Base-by-base conservation (phyloP, 35 echinoderm and acorn worm species). In the Holothuria glaberrima region DNA sequence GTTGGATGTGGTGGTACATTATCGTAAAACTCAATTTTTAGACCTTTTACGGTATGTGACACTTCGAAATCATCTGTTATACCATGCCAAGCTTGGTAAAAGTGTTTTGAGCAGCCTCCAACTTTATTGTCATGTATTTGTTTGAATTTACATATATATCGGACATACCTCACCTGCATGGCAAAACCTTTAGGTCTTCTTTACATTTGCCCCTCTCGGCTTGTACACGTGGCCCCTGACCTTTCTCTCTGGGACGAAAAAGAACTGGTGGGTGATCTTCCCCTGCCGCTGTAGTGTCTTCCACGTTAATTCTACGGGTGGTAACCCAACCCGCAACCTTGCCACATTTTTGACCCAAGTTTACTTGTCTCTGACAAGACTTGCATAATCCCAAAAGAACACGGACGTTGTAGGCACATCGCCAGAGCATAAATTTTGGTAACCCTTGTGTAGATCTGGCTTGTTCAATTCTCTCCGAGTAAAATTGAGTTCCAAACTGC, bases 401-500 rank as follows among this genome's bases (percentile, higher is more conserved):
- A n/a, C 1, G 0, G 60, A 27, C 2, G 66, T 88, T 9, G 71
- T 72, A 29, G 61, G 86, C 20, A 68, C 64, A 22, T 16, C 19
- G 14, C 26, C 13, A 32, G 61, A 33, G 33, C 66, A 88, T 22
- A 88, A 41, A 10, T 88, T 31, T 12, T 71, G 86, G 12, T 72
- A 68, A 36, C 71, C 35, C 21, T 21, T 17, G 67, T 28, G 12
- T 1, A 70, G 27, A 3, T 70, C 25, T 12, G 60, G 86, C 41
- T 68, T 69, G 33, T 72, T 70, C 35, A 88, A 68, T 48, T 88
- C 66, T 48, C 35, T 34, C 21, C 66, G 6, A 35, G 6, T 38
- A 38, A 88, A 26, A 72, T 88, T 88, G 7, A 88, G 41, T 48
- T 88, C 86, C 12, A 32, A 41, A 7, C 71, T 88, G 31, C 30